Evolutionary conservation across 2,888 invertebrate species (phyloP).

Genomic region (Sericinus montela): DNA sequence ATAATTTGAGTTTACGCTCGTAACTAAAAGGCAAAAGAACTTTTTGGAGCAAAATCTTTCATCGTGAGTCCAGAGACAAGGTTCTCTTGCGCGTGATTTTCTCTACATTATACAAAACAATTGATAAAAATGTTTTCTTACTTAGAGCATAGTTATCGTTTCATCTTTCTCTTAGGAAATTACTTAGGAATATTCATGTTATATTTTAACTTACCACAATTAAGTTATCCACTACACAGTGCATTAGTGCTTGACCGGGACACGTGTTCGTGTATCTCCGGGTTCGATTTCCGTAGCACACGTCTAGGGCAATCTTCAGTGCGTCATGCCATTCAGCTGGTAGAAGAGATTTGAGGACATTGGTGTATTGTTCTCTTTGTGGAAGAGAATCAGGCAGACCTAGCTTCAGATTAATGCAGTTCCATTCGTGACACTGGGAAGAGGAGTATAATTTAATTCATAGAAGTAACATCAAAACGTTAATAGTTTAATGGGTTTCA

Average conservation of each 20-base stretch:
- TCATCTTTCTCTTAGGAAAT: too few relatives aligned
- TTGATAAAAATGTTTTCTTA: too few relatives aligned
- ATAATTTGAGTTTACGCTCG: too few relatives aligned
- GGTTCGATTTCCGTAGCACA: slow-evolving; percentile 43
- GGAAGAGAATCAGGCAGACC: slow-evolving; percentile 45
- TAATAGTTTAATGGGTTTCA: too few relatives aligned
- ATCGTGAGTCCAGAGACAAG: too few relatives aligned
- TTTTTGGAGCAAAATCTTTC: too few relatives aligned
- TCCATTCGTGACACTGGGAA: slow-evolving; percentile 59
- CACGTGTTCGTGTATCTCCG: slow-evolving; percentile 52
- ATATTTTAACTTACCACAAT: slow-evolving; percentile 41
- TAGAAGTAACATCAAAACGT: too few relatives aligned
- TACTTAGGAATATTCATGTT: background rate
- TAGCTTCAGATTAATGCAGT: slow-evolving; percentile 48
- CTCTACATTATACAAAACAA: too few relatives aligned
- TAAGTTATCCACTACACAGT: slow-evolving; percentile 60
- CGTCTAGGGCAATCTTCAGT: slow-evolving; percentile 34
- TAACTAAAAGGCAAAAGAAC: too few relatives aligned
- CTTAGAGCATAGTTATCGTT: too few relatives aligned
- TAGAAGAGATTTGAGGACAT: slow-evolving; percentile 33
- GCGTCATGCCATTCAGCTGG: slow-evolving; percentile 47
- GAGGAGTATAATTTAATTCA: too few relatives aligned
- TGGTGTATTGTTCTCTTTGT: slow-evolving; percentile 30
- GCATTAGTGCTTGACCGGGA: slow-evolving; percentile 58
- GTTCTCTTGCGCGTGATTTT: too few relatives aligned